phyloP scores from a whole-genome alignment of 2,113 vertebrate species.

The Charadrius vociferus region DNA sequence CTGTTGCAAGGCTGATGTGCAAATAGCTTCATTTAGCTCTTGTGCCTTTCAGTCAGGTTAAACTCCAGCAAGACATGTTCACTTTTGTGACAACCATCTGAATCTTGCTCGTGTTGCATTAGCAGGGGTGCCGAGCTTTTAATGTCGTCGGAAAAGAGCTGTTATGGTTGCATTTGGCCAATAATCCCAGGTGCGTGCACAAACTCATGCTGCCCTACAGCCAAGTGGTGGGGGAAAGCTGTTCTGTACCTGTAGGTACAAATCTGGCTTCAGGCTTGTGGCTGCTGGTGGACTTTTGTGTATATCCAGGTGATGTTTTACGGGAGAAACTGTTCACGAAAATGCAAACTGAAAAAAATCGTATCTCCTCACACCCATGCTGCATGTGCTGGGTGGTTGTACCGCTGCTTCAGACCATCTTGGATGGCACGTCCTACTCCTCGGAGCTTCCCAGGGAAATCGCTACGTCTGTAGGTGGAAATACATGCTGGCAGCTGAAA shows the following conservation, averaged over 20 bases:
- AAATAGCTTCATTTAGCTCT: neutral
- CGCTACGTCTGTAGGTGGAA: neutral
- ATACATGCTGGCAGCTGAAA: neutral
- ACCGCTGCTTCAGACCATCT: neutral
- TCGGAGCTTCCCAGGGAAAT: conserved; percentile 30
- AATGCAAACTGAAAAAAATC: rapidly evolving
- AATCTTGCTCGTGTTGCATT: neutral
- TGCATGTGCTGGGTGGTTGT: neutral
- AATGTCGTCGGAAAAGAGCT: neutral
- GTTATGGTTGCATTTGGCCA: neutral
- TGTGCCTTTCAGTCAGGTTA: neutral
- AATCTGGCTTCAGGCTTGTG: neutral
- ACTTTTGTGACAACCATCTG: neutral
- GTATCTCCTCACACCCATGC: rapidly evolving
- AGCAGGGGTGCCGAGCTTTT: neutral
- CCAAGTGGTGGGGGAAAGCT: neutral
- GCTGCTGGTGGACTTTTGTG: rapidly evolving
- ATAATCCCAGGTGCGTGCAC: neutral
- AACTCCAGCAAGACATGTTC: neutral
- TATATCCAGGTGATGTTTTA: rapidly evolving
- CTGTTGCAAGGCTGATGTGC: neutral
- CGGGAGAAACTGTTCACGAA: neutral
- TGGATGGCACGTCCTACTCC: conserved; percentile 15
- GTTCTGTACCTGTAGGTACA: neutral
- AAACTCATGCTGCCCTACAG: neutral